These are phyloP conservation scores for Ranitomeya variabilis DNA, from an alignment of 2,113 vertebrate genomes.

Conservation along the genomic window DNA sequence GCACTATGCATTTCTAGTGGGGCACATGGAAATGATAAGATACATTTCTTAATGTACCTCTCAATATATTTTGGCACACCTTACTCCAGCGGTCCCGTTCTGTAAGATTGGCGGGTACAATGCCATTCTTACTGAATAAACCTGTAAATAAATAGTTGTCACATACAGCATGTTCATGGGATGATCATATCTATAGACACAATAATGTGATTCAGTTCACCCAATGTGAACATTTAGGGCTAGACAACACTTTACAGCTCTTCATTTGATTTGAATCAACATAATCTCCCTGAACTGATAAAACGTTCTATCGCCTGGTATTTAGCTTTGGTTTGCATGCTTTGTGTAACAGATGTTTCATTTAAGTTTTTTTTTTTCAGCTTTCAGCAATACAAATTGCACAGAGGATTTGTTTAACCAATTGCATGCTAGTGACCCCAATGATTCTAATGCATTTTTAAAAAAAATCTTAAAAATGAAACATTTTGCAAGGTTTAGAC, in stretches of 20 bases:
- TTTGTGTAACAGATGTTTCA: slow-evolving; percentile 48
- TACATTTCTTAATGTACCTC: too few relatives aligned
- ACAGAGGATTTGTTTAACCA: slow-evolving; percentile 36
- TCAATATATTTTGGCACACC: too few relatives aligned
- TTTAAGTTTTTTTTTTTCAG: slow-evolving; percentile 37
- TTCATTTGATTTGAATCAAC: slow-evolving; percentile 28
- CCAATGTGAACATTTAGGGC: slow-evolving; percentile 20
- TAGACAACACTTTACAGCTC: slow-evolving; percentile 3
- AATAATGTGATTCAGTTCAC: neutral
- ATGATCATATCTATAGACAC: neutral
- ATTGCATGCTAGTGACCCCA: slow-evolving; percentile 28
- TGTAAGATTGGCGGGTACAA: too few relatives aligned
- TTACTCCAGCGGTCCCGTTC: too few relatives aligned
- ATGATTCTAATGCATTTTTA: neutral
- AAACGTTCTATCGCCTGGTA: slow-evolving; percentile 28
- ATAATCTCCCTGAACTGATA: slow-evolving; percentile 32
- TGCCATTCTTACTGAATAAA: too few relatives aligned
- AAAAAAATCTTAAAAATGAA: neutral
- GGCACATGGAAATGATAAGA: too few relatives aligned
- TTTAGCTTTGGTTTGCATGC: slow-evolving; percentile 24
- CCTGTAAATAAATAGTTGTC: neutral
- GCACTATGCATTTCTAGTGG: too few relatives aligned
- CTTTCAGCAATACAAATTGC: slow-evolving; percentile 45
- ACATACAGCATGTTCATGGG: neutral
- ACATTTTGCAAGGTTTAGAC: neutral